These are phyloP conservation scores for Forbesichthys agassizii DNA, from an alignment of 2,113 vertebrate genomes.

Conservation along the genomic window DNA sequence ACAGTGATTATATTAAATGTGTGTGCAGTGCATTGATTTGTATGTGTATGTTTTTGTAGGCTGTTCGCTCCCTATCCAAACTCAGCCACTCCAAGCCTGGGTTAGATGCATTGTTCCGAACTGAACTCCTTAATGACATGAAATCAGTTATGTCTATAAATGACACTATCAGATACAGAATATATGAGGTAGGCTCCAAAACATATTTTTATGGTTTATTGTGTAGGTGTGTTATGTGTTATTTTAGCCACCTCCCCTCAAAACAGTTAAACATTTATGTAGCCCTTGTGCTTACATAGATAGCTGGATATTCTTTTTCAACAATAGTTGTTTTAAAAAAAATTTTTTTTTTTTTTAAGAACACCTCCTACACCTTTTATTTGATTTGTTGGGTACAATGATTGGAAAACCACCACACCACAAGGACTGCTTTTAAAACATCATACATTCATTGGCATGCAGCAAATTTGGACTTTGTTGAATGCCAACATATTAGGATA, in stretches of 20 bases:
- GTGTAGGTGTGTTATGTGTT: not conserved
- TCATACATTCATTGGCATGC: not conserved
- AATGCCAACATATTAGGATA: not conserved
- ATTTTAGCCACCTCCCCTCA: not conserved
- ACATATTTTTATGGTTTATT: not conserved
- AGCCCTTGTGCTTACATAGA: too few species aligned
- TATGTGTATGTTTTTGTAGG: constrained; percentile 69
- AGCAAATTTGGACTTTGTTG: not conserved
- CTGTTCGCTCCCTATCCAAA: constrained; percentile 83
- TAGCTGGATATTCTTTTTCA: too few species aligned
- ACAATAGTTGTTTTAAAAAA: too few species aligned
- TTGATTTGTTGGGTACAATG: too few species aligned
- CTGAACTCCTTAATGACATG: constrained; percentile 81
- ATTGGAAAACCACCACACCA: too few species aligned
- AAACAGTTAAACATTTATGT: not conserved
- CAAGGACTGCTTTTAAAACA: too few species aligned
- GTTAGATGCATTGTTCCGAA: constrained; percentile 85
- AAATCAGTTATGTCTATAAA: constrained; percentile 86
- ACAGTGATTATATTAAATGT: not conserved
- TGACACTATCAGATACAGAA: constrained; percentile 88
- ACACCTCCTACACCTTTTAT: too few species aligned
- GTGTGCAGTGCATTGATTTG: not conserved
- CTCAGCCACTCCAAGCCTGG: constrained; percentile 82
- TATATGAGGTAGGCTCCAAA: constrained; percentile 85
- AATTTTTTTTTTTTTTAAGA: too few species aligned